phyloP scores from a whole-genome alignment of 2,113 vertebrate genomes.

The Pachypanchax playfairii region DNA sequence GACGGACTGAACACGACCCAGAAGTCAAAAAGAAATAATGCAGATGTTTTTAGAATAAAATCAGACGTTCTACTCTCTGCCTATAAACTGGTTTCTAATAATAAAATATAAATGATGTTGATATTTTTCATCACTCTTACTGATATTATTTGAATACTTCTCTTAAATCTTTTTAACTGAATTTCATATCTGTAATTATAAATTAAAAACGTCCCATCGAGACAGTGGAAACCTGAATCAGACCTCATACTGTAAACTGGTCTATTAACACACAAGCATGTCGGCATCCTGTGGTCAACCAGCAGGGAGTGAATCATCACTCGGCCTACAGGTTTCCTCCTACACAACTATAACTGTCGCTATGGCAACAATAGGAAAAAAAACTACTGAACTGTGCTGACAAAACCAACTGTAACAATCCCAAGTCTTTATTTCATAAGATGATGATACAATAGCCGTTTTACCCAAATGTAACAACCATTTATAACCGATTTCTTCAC shows the following conservation, averaged over 20 bases:
- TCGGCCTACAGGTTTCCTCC: constrained; percentile 2
- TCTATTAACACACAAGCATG: not conserved
- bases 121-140: too few relatives aligned
- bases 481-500: too few relatives aligned
- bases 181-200: not conserved
- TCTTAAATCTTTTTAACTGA: too few relatives aligned
- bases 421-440: too few relatives aligned
- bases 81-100: too few relatives aligned
- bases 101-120: too few relatives aligned
- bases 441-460: too few relatives aligned
- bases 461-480: not conserved
- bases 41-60: not conserved
- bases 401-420: not conserved
- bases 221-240: not conserved
- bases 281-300: constrained; percentile 3
- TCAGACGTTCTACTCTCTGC: too few relatives aligned
- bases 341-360: not conserved
- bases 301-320: constrained; percentile 22
- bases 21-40: not conserved
- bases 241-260: not conserved
- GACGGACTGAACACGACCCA: too few relatives aligned
- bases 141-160: too few relatives aligned
- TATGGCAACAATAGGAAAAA: constrained; percentile 4
- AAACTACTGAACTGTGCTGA: not conserved
- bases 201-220: too few relatives aligned